A percentile compares a stretch with the other conserved stretches of the same genome.
Evolutionary conservation across 2,888 invertebrate genomes (phyloP).

Genomic region (Troides oblongomaculatus): DNA sequence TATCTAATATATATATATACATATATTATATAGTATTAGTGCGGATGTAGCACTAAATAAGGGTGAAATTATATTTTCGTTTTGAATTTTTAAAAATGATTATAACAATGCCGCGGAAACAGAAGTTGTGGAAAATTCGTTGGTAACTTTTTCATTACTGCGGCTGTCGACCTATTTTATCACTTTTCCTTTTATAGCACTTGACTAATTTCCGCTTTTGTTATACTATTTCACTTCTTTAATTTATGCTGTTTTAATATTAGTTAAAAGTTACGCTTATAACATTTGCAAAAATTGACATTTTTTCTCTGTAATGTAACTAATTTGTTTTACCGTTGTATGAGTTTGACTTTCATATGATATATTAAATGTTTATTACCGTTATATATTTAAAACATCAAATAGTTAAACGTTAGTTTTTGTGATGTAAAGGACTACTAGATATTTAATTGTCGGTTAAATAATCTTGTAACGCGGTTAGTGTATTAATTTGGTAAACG

Average conservation of each 20-base stretch:
- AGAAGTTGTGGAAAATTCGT: constrained; percentile 22
- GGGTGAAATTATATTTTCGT: background rate
- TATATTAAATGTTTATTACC: background rate
- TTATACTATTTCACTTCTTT: constrained; percentile 10
- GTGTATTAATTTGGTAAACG: background rate
- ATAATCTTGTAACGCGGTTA: background rate
- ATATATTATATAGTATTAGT: too few species aligned
- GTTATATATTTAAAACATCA: background rate
- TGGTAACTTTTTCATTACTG: constrained; percentile 26
- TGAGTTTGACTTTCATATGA: background rate
- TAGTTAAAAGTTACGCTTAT: background rate
- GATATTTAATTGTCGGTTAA: too few species aligned
- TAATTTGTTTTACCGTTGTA: background rate
- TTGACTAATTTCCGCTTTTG: constrained; percentile 19
- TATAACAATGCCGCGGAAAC: constrained; percentile 18
- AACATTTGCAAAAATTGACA: background rate
- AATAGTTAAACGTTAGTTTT: background rate
- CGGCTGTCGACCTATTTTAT: constrained; percentile 27
- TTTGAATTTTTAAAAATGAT: constrained; percentile 6
- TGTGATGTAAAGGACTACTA: background rate
- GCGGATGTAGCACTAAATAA: background rate
- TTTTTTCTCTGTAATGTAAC: background rate
- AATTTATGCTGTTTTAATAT: background rate
- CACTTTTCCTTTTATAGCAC: constrained; percentile 20
- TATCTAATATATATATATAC: too few species aligned